Evolutionary conservation across 2,888 invertebrate genomes (phyloP), one percentile per base, ranked within the genome.

Genomic region (Drosophila planitibia): DNA sequence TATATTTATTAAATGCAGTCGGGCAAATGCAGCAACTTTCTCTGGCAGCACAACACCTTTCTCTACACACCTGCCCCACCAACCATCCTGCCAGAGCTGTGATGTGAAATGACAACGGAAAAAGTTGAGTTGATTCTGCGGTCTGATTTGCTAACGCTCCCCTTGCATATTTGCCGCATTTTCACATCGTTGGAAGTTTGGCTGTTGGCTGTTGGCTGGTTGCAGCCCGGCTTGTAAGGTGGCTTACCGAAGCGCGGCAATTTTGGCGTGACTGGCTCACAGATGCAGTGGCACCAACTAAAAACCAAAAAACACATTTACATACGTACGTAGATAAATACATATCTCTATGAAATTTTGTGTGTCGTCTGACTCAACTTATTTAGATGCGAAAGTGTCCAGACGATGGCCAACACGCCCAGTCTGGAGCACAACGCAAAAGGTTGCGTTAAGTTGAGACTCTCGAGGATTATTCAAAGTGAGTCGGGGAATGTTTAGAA

Each of bases 371-470:
- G 85, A 89, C 82, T 85, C 85, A 85, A 89, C 81, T 83, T 89
- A 85, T 83, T 89, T 70, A 68, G 86, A 67, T 76, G 69, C 84
- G 53, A 74, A 79, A 81, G 60, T 72, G 84, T 89, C 87, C 85
- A 89, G 89, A 89, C 72, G 53, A 74, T 37, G 72, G 76, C 79
- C 19, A 83, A 70, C 89, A 83, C 86, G 76, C 89, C 85, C 86
- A 68, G 78, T 81, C 85, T 75, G 83, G 76, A 53, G 58, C 30
- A 4, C 62, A 67, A 52, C 71, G 70, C 66, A 71, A 74, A 68
- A 71, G 72, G 63, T 64, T 58, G 58, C 79, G 77, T 47, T 70
- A 85, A 85, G 77, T 74, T 81, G 87, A 81, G 78, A 83, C 55
- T 67, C 60, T 39, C 51, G 61, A 66, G 74, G 82, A 81, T 87